Evolutionary conservation across 1,140 invertebrate genomes (phyloP).

Genomic region (Zaprionus nigranus): DNA sequence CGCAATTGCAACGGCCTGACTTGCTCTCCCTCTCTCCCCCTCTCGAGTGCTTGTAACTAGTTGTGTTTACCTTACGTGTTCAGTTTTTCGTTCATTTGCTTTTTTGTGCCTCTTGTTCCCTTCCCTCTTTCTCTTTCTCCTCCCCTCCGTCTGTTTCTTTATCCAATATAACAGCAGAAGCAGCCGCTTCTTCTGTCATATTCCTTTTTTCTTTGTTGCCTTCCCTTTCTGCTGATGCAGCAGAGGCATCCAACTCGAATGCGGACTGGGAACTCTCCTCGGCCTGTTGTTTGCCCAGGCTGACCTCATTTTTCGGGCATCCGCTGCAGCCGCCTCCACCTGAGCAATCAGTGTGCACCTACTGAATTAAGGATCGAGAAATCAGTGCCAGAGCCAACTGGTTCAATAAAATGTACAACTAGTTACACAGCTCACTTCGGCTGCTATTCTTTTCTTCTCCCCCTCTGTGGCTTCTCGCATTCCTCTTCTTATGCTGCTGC

Average conservation of each 20-base stretch:
- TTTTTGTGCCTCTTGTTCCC: slow-evolving; percentile 49
- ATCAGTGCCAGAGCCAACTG: slow-evolving; percentile 17
- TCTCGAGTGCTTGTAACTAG: slow-evolving; percentile 19
- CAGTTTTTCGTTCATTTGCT: slow-evolving; percentile 74
- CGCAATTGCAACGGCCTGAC: slow-evolving; percentile 13
- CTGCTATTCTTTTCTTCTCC: background rate
- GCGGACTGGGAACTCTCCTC: slow-evolving; percentile 8
- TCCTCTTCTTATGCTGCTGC: background rate
- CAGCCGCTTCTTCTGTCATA: slow-evolving; percentile 22
- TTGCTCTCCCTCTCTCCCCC: background rate
- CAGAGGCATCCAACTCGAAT: slow-evolving; percentile 14
- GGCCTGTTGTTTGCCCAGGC: slow-evolving; percentile 26
- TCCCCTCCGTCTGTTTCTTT: slow-evolving; percentile 49
- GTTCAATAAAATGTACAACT: slow-evolving; percentile 73
- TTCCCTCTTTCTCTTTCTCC: slow-evolving; percentile 25
- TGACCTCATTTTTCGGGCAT: slow-evolving; percentile 31
- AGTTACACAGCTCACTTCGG: slow-evolving; percentile 14
- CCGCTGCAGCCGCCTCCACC: background rate
- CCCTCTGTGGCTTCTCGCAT: background rate
- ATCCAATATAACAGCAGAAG: slow-evolving; percentile 27
- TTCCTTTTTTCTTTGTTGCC: background rate
- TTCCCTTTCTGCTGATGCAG: slow-evolving; percentile 34
- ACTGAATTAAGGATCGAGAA: slow-evolving; percentile 40
- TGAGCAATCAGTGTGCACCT: slow-evolving; percentile 41
- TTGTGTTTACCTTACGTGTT: slow-evolving; percentile 73